These are phyloP conservation scores for Synanthedon vespiformis DNA, from an alignment of 2,888 invertebrate genomes.

Conservation along the genomic window DNA sequence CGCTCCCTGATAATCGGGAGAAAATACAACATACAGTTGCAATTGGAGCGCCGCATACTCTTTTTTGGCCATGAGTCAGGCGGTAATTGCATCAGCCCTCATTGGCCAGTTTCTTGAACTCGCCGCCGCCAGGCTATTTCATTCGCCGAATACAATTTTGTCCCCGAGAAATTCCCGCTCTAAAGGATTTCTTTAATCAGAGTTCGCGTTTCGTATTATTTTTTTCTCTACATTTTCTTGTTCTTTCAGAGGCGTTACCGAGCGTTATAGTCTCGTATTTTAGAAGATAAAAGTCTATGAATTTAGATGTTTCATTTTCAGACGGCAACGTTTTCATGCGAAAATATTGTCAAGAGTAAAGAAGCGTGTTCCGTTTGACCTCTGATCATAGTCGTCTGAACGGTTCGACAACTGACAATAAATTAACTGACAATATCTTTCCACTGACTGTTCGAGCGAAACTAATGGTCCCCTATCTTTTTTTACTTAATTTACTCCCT, in stretches of 20 bases:
- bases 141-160: slow-evolving; percentile 16
- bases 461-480: neutral
- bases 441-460: neutral
- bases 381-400: slow-evolving; percentile 2
- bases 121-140: slow-evolving; percentile 8
- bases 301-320: slow-evolving; percentile 36
- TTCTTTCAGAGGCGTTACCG: slow-evolving; percentile 15
- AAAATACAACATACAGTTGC: slow-evolving; percentile 61
- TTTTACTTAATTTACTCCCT: neutral
- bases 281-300: slow-evolving; percentile 20
- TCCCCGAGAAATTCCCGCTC: slow-evolving; percentile 9
- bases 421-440: neutral
- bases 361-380: slow-evolving; percentile 3
- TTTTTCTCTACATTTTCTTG: slow-evolving; percentile 3
- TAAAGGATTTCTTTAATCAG: slow-evolving; percentile 8
- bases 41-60: slow-evolving; percentile 57
- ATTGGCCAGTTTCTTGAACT: slow-evolving; percentile 34
- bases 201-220: neutral
- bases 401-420: neutral
- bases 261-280: slow-evolving; percentile 19
- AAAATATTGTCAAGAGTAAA: neutral
- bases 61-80: slow-evolving; percentile 59
- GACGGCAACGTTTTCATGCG: slow-evolving; percentile 8
- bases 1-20: slow-evolving; percentile 62
- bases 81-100: slow-evolving; percentile 50